A percentile compares a stretch with the other conserved stretches of the same genome.
Evolutionary conservation across 2,888 invertebrate species (phyloP).

Genomic region (Andrena praecox): DNA sequence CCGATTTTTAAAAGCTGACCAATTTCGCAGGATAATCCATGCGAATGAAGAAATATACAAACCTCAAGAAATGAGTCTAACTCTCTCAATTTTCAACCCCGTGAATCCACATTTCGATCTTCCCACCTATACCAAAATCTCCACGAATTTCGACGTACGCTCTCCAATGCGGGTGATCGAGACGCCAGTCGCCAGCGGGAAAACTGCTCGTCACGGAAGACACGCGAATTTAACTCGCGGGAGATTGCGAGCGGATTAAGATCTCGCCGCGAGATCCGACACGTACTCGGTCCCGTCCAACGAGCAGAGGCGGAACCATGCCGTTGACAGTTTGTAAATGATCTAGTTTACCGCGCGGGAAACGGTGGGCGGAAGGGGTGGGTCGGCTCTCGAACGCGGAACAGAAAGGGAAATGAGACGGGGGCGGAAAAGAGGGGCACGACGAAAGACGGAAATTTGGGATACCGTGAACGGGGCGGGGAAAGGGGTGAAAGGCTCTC

Average conservation of each 20-base stretch:
- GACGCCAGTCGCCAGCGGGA: not conserved
- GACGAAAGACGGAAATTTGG: constrained; percentile 52
- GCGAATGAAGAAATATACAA: too few species aligned
- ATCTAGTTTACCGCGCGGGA: constrained; percentile 75
- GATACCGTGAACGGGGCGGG: constrained; percentile 45
- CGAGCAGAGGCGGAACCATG: constrained; percentile 62
- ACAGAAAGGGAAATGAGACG: constrained; percentile 68
- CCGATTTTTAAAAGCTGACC: too few species aligned
- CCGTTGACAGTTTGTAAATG: constrained; percentile 81
- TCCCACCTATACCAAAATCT: not conserved
- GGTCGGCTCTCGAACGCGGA: constrained; percentile 38
- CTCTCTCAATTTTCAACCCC: too few species aligned
- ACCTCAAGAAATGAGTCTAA: too few species aligned
- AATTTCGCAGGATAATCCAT: too few species aligned
- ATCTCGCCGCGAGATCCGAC: constrained; percentile 57
- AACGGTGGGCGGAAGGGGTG: constrained; percentile 40
- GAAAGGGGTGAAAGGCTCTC: constrained; percentile 56
- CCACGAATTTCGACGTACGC: not conserved
- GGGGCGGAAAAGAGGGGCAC: constrained; percentile 46
- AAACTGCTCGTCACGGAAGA: constrained; percentile 26
- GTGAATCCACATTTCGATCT: not conserved
- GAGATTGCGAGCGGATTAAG: constrained; percentile 71
- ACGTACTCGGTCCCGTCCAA: constrained; percentile 43
- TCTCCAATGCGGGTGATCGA: not conserved
- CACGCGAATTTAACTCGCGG: constrained; percentile 60